Conservation (phyloP, 2,888 invertebrate species). For the Phyllotreta cruciferae region DNA sequence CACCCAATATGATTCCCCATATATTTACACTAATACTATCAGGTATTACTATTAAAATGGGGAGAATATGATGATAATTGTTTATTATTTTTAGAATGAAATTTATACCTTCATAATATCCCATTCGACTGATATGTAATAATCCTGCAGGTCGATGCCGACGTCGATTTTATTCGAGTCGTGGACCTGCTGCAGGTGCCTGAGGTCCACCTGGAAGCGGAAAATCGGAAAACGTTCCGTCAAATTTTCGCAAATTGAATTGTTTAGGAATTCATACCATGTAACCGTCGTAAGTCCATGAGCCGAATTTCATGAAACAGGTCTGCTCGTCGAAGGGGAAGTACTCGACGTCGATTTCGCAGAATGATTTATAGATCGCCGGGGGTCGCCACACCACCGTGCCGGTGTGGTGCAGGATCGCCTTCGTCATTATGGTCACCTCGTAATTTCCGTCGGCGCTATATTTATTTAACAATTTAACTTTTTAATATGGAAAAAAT, state of each 20-base stretch:
- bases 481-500: too few species aligned
- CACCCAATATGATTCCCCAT: too few species aligned
- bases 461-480: conserved; percentile 49
- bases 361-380: conserved; percentile 97
- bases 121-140: conserved; percentile 98
- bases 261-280: conserved; percentile 70
- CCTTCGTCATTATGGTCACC: conserved; percentile 98
- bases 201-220: conserved; percentile 84
- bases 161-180: conserved; percentile 88
- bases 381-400: conserved; percentile 98
- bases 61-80: too few species aligned
- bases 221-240: too few species aligned
- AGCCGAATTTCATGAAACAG: conserved; percentile 94
- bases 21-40: too few species aligned
- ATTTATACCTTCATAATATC: conserved; percentile 95
- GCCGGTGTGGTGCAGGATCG: conserved; percentile 90
- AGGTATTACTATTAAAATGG: too few species aligned
- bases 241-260: conserved; percentile 23
- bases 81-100: too few species aligned
- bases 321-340: conserved; percentile 96
- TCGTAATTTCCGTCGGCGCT: conserved; percentile 98
- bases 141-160: conserved; percentile 92
- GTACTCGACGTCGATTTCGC: conserved; percentile 93
- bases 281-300: conserved; percentile 95
- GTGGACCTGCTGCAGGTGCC: conserved; percentile 85